Evolutionary conservation across 1,140 invertebrate species (phyloP).

Genomic region (Pseudoatta argentina): DNA sequence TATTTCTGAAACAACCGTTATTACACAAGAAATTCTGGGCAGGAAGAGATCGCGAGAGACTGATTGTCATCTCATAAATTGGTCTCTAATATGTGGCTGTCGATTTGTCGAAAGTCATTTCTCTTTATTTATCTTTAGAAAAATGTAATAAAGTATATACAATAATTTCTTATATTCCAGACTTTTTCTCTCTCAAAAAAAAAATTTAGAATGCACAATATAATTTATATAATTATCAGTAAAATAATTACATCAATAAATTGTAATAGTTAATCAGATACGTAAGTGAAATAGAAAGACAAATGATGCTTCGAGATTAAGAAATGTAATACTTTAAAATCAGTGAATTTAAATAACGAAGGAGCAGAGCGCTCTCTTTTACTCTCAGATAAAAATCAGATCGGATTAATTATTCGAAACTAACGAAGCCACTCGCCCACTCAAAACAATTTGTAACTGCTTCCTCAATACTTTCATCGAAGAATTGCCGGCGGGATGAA

Average conservation of each 20-base stretch:
- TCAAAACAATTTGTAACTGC: constrained; percentile 50
- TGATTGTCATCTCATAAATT: constrained; percentile 56
- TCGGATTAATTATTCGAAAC: constrained; percentile 64
- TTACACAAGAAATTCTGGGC: constrained; percentile 52
- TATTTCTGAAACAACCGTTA: constrained; percentile 63
- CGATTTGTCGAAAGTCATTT: constrained; percentile 17
- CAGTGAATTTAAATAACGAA: neutral
- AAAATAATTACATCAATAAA: neutral
- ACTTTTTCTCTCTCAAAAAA: neutral
- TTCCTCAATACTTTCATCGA: constrained; percentile 37
- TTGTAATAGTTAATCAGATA: constrained; percentile 2
- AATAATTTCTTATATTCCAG: neutral
- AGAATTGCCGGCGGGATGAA: constrained; percentile 6
- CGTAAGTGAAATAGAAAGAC: neutral
- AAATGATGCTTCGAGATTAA: neutral
- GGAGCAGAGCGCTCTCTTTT: neutral
- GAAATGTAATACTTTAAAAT: neutral
- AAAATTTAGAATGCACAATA: neutral
- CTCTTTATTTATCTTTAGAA: neutral
- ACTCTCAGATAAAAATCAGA: constrained; percentile 6
- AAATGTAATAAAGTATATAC: neutral
- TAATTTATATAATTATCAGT: constrained; percentile 6
- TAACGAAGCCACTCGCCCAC: constrained; percentile 32
- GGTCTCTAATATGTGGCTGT: constrained; percentile 37
- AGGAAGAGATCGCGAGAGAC: neutral